Percentiles rank a stretch among this genome's conserved stretches.
Evolutionary conservation across 2,888 invertebrate species (phyloP).

Genomic region (Nymphalis c-album): DNA sequence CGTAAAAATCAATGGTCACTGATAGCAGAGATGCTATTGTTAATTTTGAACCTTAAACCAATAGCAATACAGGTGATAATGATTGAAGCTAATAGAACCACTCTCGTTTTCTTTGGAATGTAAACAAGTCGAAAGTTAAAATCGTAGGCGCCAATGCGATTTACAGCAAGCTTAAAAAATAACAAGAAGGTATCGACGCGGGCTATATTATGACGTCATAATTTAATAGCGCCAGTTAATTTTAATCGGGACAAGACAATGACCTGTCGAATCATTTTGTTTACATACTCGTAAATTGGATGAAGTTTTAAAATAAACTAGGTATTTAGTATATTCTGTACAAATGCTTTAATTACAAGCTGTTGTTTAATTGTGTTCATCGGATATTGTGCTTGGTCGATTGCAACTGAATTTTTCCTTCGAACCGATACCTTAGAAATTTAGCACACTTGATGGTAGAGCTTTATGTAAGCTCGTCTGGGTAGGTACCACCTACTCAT

Average conservation of each 20-base stretch:
- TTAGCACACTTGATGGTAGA: too few relatives aligned
- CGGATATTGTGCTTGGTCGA: too few relatives aligned
- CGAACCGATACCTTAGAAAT: background rate
- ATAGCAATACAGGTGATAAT: constrained; percentile 28
- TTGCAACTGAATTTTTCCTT: too few relatives aligned
- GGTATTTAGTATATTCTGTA: too few relatives aligned
- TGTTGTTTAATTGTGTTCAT: too few relatives aligned
- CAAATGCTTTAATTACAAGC: too few relatives aligned
- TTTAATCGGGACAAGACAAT: background rate
- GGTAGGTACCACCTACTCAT: too few relatives aligned
- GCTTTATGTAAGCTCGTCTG: too few relatives aligned
- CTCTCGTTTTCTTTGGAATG: constrained; percentile 62
- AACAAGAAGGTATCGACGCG: constrained; percentile 1
- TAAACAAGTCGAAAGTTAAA: constrained; percentile 42
- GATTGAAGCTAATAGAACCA: constrained; percentile 18
- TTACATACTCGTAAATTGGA: too few relatives aligned
- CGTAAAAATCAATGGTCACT: constrained; percentile 46
- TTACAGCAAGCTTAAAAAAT: constrained; percentile 3
- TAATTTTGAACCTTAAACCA: constrained; percentile 22
- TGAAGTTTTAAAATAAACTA: too few relatives aligned
- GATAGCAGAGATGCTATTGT: constrained; percentile 6
- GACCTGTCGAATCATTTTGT: too few relatives aligned
- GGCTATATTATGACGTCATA: constrained; percentile 1
- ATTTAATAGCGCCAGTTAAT: background rate
- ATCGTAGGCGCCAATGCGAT: constrained; percentile 20